These are phyloP conservation scores for Archips xylosteana DNA, from an alignment of 2,888 invertebrate genomes.

Conservation along the genomic window DNA sequence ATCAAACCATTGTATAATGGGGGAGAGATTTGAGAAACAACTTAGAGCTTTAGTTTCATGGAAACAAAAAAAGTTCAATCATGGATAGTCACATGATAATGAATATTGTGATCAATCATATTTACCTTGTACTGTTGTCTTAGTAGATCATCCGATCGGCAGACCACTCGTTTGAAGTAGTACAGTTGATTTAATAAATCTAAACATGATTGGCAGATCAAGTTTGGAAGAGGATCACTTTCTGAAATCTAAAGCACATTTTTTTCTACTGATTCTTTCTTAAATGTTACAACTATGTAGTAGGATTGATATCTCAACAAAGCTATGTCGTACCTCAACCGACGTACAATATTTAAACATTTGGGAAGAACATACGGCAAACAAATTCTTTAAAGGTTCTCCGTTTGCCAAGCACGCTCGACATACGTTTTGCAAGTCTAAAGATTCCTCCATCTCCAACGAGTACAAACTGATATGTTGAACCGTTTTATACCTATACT, in stretches of 20 bases:
- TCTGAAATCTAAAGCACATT: conserved; percentile 65
- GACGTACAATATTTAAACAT: conserved; percentile 80
- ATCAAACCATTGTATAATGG: too few relatives aligned
- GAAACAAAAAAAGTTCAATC: too few relatives aligned
- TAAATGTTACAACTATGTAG: neutral
- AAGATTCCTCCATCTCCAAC: conserved; percentile 56
- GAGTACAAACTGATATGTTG: neutral
- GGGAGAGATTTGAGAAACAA: too few relatives aligned
- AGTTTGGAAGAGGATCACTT: conserved; percentile 69
- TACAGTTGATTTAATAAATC: conserved; percentile 75
- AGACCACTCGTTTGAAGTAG: conserved; percentile 77
- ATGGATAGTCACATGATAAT: too few relatives aligned
- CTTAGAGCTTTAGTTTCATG: too few relatives aligned
- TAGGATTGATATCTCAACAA: neutral
- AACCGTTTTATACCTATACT: neutral
- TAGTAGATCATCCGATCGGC: conserved; percentile 73
- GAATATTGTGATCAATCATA: too few relatives aligned
- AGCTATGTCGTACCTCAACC: conserved; percentile 66
- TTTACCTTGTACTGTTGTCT: conserved; percentile 67
- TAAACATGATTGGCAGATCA: conserved; percentile 76
- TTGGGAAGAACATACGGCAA: conserved; percentile 72
- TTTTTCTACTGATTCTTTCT: neutral
- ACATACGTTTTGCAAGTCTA: conserved; percentile 75
- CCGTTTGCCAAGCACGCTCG: conserved; percentile 74
- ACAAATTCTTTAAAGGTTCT: conserved; percentile 75